Base-by-base conservation (phyloP, 1,140 invertebrate genomes). In the Macrocentrus cingulum region DNA sequence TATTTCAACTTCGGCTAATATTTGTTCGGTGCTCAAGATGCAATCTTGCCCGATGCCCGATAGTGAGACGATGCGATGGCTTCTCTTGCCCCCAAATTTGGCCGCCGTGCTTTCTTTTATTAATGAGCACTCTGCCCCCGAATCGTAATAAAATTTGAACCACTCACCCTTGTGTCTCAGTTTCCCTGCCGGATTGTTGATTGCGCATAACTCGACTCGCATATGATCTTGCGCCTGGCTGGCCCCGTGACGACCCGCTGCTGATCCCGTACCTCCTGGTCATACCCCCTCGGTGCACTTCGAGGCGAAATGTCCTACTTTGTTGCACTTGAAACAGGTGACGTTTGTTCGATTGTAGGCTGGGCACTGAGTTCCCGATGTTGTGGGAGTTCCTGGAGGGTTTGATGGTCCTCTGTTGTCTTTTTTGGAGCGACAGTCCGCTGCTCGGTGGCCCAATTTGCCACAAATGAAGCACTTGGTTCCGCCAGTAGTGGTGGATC, bases 91-190 rank as follows among this genome's bases (percentile, higher is more conserved):
- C 6, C 9, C 8, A 20, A 60, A 60, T 49, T 44, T 60, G 8
- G 19, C 20, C 2, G 49, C 20, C 8, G 61, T 9, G 11, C 15
- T 45, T 29, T 61, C 54, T 29, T 49, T 55, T 1, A 63, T 55
- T 1, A 57, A n/a, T 13, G 54, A 63, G 29, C 58, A 63, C 44
- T 61, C 62, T 7, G 62, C 62, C 15, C 51, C 54, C 2, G 62
- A 61, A 39, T 63, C 44, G 32, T 54, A 60, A 44, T 36, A 56
- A 50, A 61, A 63, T 42, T 4, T 3, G 42, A 45, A 63, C n/a
- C 13, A 20, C 59, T 61, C 62, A 63, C 45, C 62, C 0, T 1
- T 18, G 9, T 61, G 54, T 1, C 1, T 1, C 18, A 58, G 16
- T 6, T 2, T 5, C 15, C 58, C 62, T 8, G 36, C 20, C 3